Evolutionary conservation across 1,140 invertebrate genomes (phyloP).

Genomic region (Heterodera carotae): DNA sequence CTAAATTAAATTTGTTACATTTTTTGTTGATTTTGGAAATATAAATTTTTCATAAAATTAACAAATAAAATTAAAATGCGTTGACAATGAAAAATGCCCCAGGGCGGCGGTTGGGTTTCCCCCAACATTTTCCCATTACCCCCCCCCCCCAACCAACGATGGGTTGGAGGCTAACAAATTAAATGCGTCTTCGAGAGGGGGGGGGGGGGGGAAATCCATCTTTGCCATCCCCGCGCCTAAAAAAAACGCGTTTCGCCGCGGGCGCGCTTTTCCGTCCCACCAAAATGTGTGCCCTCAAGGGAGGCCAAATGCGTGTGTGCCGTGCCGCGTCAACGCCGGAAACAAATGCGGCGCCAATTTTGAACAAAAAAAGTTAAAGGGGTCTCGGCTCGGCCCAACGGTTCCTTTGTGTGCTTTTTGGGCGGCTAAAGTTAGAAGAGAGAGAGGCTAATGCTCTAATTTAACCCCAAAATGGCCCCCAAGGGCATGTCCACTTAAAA

Average conservation of each 20-base stretch:
- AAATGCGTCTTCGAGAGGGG: neutral
- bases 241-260: neutral
- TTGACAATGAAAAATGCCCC: too few species aligned
- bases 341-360: neutral
- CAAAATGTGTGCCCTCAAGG: neutral
- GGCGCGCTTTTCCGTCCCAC: neutral
- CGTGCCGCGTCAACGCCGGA: neutral
- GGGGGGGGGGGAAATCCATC: neutral
- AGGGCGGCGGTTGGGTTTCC: too few species aligned
- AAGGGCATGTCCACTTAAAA: too few species aligned
- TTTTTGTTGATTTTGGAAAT: too few species aligned
- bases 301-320: neutral
- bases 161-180: neutral
- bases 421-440: too few species aligned
- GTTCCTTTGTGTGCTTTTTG: too few species aligned
- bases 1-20: too few species aligned
- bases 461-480: too few species aligned
- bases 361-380: neutral
- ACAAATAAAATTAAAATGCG: too few species aligned
- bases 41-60: too few species aligned
- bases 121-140: neutral
- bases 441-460: too few species aligned
- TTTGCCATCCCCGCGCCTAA: neutral
- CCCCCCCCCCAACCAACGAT: neutral
- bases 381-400: neutral